Evolutionary conservation across 2,888 invertebrate species (phyloP).

Genomic region (Clivina fossor): DNA sequence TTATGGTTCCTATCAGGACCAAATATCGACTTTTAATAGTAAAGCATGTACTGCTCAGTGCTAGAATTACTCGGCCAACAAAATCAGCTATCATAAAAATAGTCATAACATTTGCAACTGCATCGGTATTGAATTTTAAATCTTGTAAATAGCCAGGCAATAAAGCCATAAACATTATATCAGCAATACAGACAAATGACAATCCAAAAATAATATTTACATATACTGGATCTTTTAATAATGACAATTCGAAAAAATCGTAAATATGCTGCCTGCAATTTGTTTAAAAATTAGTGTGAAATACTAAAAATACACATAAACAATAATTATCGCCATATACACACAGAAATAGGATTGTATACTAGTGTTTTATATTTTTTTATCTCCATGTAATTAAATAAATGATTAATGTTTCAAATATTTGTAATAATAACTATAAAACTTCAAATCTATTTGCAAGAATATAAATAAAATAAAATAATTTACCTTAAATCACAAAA

Average conservation of each 20-base stretch:
- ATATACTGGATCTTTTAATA: conserved; percentile 65
- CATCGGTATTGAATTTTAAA: conserved; percentile 58
- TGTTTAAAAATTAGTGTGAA: no score
- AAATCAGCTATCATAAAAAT: conserved; percentile 71
- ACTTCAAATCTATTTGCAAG: no score
- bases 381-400: no score
- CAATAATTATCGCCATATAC: no score
- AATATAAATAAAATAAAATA: no score
- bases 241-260: conserved; percentile 62
- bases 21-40: conserved; percentile 64
- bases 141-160: conserved; percentile 66
- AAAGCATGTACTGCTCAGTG: conserved; percentile 63
- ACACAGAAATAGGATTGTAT: no score
- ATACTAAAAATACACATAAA: no score
- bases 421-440: no score
- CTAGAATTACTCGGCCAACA: conserved; percentile 63
- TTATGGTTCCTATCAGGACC: conserved; percentile 60
- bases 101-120: conserved; percentile 69
- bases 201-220: conserved; percentile 72
- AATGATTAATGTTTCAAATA: no score
- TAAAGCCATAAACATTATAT: conserved; percentile 69
- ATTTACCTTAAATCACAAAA: no score
- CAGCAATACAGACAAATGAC: conserved; percentile 67
- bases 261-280: conserved; percentile 57
- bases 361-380: no score